These are phyloP conservation scores for Metacarcinus magister DNA, from an alignment of 2,888 invertebrate genomes.

Conservation along the genomic window DNA sequence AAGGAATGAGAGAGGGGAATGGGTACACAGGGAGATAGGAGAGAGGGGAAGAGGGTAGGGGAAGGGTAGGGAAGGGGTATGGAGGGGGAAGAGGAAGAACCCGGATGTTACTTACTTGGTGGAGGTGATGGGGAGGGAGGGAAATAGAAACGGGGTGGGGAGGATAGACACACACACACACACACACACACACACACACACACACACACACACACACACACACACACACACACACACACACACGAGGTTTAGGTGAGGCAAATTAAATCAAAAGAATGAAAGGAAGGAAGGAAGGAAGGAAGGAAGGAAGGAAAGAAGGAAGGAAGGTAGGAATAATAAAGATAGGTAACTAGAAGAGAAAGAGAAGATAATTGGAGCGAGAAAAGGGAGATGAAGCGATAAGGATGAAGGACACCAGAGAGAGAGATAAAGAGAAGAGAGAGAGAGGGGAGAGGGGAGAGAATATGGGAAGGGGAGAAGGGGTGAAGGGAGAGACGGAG, in stretches of 20 bases:
- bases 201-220: slow-evolving; percentile 26
- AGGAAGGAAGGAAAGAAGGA: neutral
- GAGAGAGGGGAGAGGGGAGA: neutral
- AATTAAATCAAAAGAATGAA: neutral
- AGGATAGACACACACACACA: neutral
- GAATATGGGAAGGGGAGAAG: neutral
- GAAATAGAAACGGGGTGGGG: neutral
- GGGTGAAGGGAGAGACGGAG: neutral
- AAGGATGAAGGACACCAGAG: neutral
- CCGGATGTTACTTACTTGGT: neutral
- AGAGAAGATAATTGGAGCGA: neutral
- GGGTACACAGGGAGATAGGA: neutral
- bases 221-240: slow-evolving; percentile 26
- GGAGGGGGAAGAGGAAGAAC: neutral
- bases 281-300: neutral
- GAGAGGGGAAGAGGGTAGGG: neutral
- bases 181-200: neutral
- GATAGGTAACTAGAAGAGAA: neutral
- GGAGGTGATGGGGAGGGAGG: neutral
- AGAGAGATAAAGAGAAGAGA: neutral
- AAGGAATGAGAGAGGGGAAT: neutral
- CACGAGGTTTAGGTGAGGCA: neutral
- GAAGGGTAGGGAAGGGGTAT: neutral
- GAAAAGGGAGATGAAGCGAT: neutral
- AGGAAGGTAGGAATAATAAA: neutral